phyloP scores from a whole-genome alignment of 35 echinoderm and acorn worm species.

The Ophioderma brevispina region DNA sequence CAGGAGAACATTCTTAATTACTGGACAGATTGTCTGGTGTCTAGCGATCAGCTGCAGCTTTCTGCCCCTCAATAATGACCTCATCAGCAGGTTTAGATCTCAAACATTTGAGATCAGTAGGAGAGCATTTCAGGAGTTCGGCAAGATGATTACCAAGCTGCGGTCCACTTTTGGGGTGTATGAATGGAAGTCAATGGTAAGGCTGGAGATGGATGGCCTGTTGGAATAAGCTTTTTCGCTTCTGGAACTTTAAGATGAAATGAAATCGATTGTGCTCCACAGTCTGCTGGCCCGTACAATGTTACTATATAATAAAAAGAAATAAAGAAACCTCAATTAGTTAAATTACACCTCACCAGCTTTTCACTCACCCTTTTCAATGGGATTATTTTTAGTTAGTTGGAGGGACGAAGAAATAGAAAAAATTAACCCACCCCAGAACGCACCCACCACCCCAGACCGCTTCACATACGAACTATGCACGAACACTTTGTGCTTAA shows the following conservation, averaged over 20 bases:
- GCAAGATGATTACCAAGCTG: conserved; percentile 7
- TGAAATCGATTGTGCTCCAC: conserved; percentile 50
- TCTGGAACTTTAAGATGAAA: conserved; percentile 24
- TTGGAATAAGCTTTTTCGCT: conserved; percentile 23
- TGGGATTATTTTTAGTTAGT: too few species aligned
- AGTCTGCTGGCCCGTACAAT: too few species aligned
- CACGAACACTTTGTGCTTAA: too few species aligned
- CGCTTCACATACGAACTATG: too few species aligned
- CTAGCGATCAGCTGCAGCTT: not conserved
- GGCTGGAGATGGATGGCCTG: conserved; percentile 48
- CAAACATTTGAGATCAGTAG: not conserved
- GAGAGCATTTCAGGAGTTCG: not conserved
- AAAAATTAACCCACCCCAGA: too few species aligned
- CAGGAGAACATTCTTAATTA: not conserved
- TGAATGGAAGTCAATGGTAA: conserved; percentile 58
- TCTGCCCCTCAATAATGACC: not conserved
- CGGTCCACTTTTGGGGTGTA: conserved; percentile 3
- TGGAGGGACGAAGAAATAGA: too few species aligned
- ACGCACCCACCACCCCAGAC: too few species aligned
- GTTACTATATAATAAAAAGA: too few species aligned
- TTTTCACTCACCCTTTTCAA: too few species aligned
- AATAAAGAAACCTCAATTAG: too few species aligned
- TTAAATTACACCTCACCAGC: too few species aligned
- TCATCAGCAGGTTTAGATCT: not conserved
- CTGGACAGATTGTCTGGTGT: not conserved